Evolutionary conservation across 2,797 vertebrate genomes (phyloP).

Genomic region (Melanogrammus aeglefinus): DNA sequence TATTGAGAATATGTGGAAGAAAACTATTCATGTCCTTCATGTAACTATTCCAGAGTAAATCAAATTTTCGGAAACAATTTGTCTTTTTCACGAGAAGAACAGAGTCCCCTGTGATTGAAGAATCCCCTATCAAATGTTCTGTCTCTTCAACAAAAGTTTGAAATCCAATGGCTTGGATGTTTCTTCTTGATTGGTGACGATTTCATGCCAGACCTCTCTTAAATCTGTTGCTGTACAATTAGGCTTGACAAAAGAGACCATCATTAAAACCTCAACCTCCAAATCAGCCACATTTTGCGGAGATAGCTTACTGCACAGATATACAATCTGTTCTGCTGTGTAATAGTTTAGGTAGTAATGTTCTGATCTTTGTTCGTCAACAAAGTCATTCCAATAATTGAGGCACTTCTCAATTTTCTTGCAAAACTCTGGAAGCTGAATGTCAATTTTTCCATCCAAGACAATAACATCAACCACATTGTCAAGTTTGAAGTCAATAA

Average conservation of each 20-base stretch:
- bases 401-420: constrained; percentile 86
- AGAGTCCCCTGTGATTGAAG: constrained; percentile 23
- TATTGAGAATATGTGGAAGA: constrained; percentile 78
- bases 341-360: constrained; percentile 92
- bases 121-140: constrained; percentile 21
- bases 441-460: constrained; percentile 66
- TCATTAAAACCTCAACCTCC: constrained; percentile 78
- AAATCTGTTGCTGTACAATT: constrained; percentile 72
- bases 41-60: constrained; percentile 81
- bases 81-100: constrained; percentile 41
- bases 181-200: constrained; percentile 58
- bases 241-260: constrained; percentile 86
- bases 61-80: constrained; percentile 53
- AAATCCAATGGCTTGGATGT: constrained; percentile 70
- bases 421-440: constrained; percentile 81
- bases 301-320: constrained; percentile 78
- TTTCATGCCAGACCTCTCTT: constrained; percentile 61
- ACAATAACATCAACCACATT: constrained; percentile 53
- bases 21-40: constrained; percentile 76
- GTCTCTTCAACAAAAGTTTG: constrained; percentile 67
- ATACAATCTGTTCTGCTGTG: constrained; percentile 92
- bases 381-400: constrained; percentile 79
- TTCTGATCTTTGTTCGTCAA: constrained; percentile 75
- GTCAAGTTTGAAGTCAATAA: constrained; percentile 78
- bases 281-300: constrained; percentile 45